These are phyloP conservation scores for Microplitis deprimator DNA, from an alignment of 2,888 invertebrate genomes.

Conservation along the genomic window DNA sequence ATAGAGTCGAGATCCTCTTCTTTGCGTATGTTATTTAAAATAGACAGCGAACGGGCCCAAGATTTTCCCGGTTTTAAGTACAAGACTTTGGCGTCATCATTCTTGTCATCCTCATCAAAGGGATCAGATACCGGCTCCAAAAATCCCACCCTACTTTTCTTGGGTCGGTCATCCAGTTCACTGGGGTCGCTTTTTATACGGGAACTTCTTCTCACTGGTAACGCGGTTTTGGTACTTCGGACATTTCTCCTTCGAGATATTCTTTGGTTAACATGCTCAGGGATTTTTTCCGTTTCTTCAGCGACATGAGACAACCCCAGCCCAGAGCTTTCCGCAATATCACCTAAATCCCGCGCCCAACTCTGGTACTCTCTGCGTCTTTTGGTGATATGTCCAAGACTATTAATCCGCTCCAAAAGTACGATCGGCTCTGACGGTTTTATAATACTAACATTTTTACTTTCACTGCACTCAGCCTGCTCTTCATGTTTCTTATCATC, in stretches of 20 bases:
- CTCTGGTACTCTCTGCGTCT: not conserved
- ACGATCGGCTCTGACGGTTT: not conserved
- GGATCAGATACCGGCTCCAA: not conserved
- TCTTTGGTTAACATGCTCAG: not conserved
- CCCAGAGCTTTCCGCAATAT: not conserved
- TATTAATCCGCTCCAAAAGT: not conserved
- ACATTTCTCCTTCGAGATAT: not conserved
- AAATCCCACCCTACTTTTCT: not conserved
- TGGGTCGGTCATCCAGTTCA: not conserved
- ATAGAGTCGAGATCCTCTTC: slow-evolving; percentile 71
- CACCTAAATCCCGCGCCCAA: not conserved
- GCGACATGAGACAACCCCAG: not conserved
- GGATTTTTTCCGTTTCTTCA: not conserved
- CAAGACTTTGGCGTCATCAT: slow-evolving; percentile 55
- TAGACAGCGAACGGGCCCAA: slow-evolving; percentile 79
- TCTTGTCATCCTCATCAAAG: slow-evolving; percentile 22
- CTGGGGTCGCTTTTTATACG: not conserved
- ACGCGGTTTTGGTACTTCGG: not conserved
- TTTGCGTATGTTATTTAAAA: slow-evolving; percentile 73
- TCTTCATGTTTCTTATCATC: not conserved
- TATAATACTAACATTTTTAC: not conserved
- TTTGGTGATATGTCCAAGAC: not conserved
- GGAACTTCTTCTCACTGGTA: not conserved
- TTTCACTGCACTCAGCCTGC: not conserved
- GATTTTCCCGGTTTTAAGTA: slow-evolving; percentile 78